These are phyloP conservation scores for Subacronicta megacephala DNA, from an alignment of 2,888 invertebrate species.

Conservation along the genomic window DNA sequence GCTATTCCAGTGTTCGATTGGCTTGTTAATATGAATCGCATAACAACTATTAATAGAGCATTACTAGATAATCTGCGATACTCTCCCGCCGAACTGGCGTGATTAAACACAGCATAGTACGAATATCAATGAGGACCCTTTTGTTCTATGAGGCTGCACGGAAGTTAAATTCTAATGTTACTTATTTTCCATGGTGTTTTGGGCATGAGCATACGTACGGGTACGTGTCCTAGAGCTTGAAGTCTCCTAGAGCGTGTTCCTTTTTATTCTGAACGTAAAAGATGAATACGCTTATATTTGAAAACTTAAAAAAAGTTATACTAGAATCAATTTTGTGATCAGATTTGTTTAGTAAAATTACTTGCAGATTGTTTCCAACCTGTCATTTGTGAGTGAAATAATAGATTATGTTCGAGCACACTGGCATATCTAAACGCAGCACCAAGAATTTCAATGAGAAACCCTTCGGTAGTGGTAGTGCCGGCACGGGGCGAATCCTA, in stretches of 20 bases:
- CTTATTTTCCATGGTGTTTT: not conserved
- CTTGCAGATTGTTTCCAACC: too few relatives aligned
- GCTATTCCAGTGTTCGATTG: constrained; percentile 7
- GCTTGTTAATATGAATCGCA: constrained; percentile 18
- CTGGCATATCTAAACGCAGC: constrained; percentile 37
- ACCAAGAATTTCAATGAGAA: constrained; percentile 51
- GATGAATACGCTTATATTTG: too few relatives aligned
- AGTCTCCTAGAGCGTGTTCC: too few relatives aligned
- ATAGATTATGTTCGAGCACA: constrained; percentile 17
- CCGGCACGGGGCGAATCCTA: constrained; percentile 60
- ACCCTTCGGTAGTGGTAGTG: constrained; percentile 43
- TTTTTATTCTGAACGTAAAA: too few relatives aligned
- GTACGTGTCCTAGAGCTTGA: too few relatives aligned
- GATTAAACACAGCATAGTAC: constrained; percentile 18
- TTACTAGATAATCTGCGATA: constrained; percentile 28
- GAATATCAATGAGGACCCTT: constrained; percentile 36
- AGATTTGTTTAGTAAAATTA: too few relatives aligned
- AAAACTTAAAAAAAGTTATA: too few relatives aligned
- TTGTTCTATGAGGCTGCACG: constrained; percentile 2
- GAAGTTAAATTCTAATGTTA: not conserved
- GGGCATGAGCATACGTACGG: not conserved
- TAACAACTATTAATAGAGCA: constrained; percentile 31
- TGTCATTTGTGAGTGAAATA: not conserved
- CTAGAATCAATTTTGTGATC: too few relatives aligned
- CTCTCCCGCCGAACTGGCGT: constrained; percentile 18